Percentiles rank a stretch among this genome's conserved stretches.
These are phyloP conservation scores for Xanthia togata DNA, from an alignment of 2,888 invertebrate species.

Conservation along the genomic window DNA sequence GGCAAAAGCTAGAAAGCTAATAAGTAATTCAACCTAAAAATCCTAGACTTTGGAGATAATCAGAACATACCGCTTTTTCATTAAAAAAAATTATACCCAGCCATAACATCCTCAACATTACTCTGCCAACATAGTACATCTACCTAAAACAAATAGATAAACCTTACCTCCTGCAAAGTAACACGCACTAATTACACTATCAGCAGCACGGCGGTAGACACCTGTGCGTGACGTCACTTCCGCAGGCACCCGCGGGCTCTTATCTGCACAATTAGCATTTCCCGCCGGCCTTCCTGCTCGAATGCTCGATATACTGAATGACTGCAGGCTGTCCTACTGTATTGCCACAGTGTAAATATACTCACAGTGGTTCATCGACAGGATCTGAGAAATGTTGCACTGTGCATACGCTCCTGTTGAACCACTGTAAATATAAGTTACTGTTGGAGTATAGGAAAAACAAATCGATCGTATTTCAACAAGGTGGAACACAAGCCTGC, in stretches of 20 bases:
- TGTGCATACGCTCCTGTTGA: neutral
- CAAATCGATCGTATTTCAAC: no score
- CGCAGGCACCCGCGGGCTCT: slow-evolving; percentile 70
- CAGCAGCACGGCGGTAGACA: slow-evolving; percentile 49
- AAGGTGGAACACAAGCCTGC: no score
- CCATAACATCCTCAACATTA: neutral
- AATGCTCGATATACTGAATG: slow-evolving; percentile 21
- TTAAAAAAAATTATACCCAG: neutral
- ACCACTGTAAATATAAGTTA: no score
- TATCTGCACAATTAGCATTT: slow-evolving; percentile 75
- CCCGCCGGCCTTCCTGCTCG: slow-evolving; percentile 58
- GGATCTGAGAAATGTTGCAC: neutral
- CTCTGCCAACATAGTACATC: neutral
- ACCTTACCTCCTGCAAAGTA: slow-evolving; percentile 16
- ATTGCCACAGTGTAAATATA: neutral
- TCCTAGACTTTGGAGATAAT: neutral
- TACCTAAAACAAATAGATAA: slow-evolving; percentile 19
- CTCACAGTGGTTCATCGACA: neutral
- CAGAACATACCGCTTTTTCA: neutral
- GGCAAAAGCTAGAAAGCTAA: no score
- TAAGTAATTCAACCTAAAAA: neutral
- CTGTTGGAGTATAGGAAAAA: neutral
- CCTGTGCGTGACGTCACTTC: slow-evolving; percentile 67
- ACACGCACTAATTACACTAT: slow-evolving; percentile 52
- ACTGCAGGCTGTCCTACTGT: slow-evolving; percentile 39